Base-by-base conservation (phyloP, 2,888 invertebrate species). In the Thera britannica region DNA sequence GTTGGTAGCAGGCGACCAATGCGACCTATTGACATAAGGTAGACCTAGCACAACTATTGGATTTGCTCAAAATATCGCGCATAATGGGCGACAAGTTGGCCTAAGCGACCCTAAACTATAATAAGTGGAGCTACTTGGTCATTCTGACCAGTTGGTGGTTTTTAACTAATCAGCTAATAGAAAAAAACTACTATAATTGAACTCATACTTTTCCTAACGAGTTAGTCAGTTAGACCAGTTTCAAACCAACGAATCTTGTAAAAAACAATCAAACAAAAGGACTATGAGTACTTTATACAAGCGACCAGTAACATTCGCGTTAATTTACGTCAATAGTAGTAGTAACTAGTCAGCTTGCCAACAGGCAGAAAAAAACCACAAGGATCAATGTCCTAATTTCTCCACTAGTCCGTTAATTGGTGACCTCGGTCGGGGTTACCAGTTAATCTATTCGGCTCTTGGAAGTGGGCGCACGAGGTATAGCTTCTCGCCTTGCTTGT, bases 401-500 rank as follows among this genome's bases (percentile, higher is more conserved):
- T 38, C 38, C 4, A 38, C 38, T 38, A 38, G 38, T 38, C 23
- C 23, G 23, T 23, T 23, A 23, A 23, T 23, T 36, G 48, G 48
- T 48, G 48, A 48, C n/a, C 48, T 48, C 48, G n/a, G 38, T 38
- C 38, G 38, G 38, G 38, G 38, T 38, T 38, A 38, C 38, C 38
- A n/a, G 48, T 11, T 5, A 5, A 35, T 9, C 79, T 77, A 84
- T 71, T 79, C 70, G 71, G 87, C 85, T 73, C 88, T 83, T 62
- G 98, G 98, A 87, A 99, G 95, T 75, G 99, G 97, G 83, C 98
- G 97, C 84, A 99, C 98, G 80, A 99, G 96, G 94, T 98, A 99
- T 70, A 99, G 95, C 93, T 99, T 99, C 94, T 99, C 99, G 80
- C 98, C 98, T 80, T 98, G 97, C 90, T 98, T 98, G 94, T 98